These are phyloP conservation scores for Nycticorax nycticorax DNA, from an alignment of 2,113 vertebrate genomes.

Conservation along the genomic window DNA sequence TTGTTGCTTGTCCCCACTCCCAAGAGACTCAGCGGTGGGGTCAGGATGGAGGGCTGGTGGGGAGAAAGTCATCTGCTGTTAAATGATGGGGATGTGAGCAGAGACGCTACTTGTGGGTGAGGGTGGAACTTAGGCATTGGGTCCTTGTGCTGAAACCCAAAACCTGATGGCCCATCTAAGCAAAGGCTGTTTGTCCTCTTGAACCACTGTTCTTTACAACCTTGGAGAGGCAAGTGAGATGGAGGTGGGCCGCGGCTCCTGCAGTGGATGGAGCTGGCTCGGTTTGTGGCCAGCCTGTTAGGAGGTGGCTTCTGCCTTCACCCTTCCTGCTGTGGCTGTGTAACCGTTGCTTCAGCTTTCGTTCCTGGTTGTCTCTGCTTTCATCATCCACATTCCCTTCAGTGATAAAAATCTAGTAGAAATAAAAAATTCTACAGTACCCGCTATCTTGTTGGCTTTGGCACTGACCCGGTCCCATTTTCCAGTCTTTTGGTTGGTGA, in stretches of 20 bases:
- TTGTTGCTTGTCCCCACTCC: not conserved
- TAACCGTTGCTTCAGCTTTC: not conserved
- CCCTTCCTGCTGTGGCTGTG: not conserved
- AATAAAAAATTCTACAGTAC: not conserved
- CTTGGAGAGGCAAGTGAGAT: not conserved
- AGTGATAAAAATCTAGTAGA: not conserved
- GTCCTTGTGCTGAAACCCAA: not conserved
- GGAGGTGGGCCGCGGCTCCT: not conserved
- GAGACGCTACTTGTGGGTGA: not conserved
- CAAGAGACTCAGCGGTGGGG: not conserved
- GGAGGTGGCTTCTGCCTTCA: not conserved
- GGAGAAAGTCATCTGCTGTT: not conserved
- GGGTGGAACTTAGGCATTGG: not conserved
- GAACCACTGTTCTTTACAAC: not conserved
- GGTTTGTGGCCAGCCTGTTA: not conserved
- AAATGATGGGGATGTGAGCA: not conserved
- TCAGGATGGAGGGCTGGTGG: not conserved
- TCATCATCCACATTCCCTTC: not conserved
- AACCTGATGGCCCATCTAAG: not conserved
- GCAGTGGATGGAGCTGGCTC: not conserved
- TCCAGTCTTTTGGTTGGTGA: not conserved
- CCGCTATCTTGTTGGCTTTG: not conserved
- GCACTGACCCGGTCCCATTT: not conserved
- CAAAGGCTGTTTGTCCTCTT: not conserved
- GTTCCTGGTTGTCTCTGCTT: not conserved